These are phyloP conservation scores for Folsomia candida DNA, from an alignment of 2,888 invertebrate genomes.

Conservation along the genomic window DNA sequence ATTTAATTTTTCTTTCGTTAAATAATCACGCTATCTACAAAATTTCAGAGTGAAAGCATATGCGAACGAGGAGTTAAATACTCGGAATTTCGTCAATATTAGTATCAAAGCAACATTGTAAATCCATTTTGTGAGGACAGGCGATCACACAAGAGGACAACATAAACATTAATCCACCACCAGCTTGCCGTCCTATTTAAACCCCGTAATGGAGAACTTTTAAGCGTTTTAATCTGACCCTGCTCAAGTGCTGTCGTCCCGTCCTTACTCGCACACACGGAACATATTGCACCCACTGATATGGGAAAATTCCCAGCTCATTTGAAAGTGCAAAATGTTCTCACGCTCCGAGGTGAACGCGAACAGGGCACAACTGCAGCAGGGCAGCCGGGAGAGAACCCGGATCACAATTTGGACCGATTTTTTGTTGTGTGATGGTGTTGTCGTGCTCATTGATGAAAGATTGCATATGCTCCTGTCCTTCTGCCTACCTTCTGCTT, in stretches of 20 bases:
- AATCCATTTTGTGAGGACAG: neutral
- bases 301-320: slow-evolving; percentile 4
- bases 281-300: slow-evolving; percentile 1
- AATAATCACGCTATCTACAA: too few species aligned
- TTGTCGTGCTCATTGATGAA: slow-evolving; percentile 9
- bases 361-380: too few species aligned
- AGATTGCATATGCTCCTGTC: slow-evolving; percentile 17
- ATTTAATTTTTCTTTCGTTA: too few species aligned
- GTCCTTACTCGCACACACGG: neutral
- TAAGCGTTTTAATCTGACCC: neutral
- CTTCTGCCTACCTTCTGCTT: slow-evolving; percentile 15
- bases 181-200: neutral
- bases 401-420: neutral
- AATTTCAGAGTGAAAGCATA: too few species aligned
- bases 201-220: neutral
- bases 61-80: too few species aligned
- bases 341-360: too few species aligned
- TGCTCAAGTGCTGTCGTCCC: neutral
- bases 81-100: too few species aligned
- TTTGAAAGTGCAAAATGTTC: slow-evolving; percentile 1
- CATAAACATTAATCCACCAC: neutral
- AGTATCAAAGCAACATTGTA: neutral
- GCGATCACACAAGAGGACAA: neutral
- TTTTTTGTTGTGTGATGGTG: slow-evolving; percentile 12
- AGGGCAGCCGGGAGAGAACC: too few species aligned